phyloP scores from a whole-genome alignment of 1,140 invertebrate genomes.

The Anastrepha ludens region DNA sequence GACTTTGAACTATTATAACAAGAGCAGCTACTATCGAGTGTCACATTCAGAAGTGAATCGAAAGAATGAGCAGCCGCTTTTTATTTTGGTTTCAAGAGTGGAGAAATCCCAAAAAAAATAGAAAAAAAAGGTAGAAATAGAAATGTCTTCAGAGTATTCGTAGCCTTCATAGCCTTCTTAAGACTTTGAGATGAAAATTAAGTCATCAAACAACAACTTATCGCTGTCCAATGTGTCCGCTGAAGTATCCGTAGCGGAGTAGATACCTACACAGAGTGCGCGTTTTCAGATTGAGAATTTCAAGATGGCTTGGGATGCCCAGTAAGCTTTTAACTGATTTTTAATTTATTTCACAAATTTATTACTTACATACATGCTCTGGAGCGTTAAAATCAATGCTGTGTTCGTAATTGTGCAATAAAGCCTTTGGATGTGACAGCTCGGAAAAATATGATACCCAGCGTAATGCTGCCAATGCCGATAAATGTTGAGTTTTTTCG shows the following conservation, averaged over 20 bases:
- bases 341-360: no score
- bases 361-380: no score
- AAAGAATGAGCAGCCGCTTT: neutral
- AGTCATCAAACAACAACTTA: constrained; percentile 53
- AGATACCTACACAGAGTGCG: neutral
- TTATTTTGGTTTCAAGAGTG: constrained; percentile 2
- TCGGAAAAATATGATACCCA: no score
- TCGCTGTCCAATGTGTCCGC: constrained; percentile 5
- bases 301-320: no score
- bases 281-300: neutral
- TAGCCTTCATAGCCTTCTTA: neutral
- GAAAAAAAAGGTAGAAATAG: constrained; percentile 5
- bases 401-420: no score
- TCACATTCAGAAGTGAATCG: neutral
- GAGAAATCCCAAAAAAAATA: neutral
- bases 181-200: constrained; percentile 55
- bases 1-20: constrained; percentile 3
- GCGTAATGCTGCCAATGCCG: no score
- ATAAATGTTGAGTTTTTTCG: no score
- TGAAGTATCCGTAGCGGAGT: neutral
- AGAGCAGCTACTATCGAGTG: neutral
- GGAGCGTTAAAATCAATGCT: no score
- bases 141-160: neutral
- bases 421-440: no score
- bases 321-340: no score